phyloP scores from a whole-genome alignment of 35 echinoderm and acorn worm genomes.

The Heliocidaris erythrogramma region DNA sequence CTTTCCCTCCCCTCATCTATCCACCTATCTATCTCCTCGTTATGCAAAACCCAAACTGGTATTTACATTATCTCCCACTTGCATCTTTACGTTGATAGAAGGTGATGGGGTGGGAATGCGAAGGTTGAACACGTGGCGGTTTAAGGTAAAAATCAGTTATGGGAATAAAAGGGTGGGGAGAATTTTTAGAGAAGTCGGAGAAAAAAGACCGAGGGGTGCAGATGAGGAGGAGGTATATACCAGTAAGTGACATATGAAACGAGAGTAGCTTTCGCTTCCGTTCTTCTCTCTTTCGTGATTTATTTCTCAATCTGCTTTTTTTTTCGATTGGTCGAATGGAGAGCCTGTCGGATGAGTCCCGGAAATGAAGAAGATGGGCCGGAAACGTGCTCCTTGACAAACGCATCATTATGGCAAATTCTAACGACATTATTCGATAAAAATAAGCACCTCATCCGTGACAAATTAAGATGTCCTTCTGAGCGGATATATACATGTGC shows the following conservation, averaged over 20 bases:
- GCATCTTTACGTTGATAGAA: background rate
- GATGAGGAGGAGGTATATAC: background rate
- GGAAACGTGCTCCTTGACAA: background rate
- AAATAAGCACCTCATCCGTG: background rate
- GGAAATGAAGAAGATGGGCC: constrained; percentile 25
- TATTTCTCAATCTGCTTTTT: background rate
- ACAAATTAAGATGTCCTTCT: constrained; percentile 19
- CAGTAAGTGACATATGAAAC: background rate
- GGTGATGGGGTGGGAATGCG: background rate
- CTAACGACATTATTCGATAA: background rate
- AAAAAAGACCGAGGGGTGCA: background rate
- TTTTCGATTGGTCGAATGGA: background rate
- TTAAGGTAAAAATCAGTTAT: no score
- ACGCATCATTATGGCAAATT: constrained; percentile 7
- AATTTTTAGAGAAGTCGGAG: background rate
- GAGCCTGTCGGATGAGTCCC: background rate
- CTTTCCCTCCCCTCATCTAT: no score
- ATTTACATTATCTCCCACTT: background rate
- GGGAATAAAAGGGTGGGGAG: background rate
- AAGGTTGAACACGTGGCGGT: background rate
- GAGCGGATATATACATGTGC: background rate
- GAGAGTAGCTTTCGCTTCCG: background rate
- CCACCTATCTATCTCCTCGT: no score
- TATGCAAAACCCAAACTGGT: background rate
- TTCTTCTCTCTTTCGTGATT: background rate